A percentile compares a stretch with the other conserved stretches of the same genome.
These are phyloP conservation scores for Aphelenchoides fujianensis DNA, from an alignment of 1,140 invertebrate genomes.

Conservation along the genomic window DNA sequence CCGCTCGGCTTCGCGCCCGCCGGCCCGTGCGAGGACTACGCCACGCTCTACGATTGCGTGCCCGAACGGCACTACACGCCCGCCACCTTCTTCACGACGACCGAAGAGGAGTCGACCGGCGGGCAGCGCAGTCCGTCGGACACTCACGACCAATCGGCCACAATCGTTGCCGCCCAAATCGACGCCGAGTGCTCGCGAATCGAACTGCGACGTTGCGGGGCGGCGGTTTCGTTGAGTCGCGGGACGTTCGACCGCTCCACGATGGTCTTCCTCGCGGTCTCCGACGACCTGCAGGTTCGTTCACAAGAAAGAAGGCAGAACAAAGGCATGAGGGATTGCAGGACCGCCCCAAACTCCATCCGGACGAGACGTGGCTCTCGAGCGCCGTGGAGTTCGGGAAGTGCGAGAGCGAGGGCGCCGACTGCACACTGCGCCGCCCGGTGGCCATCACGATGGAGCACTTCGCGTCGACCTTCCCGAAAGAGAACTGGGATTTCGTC, in stretches of 20 bases:
- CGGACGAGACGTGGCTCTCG: conserved; percentile 44
- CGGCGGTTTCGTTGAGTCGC: conserved; percentile 43
- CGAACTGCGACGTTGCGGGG: conserved; percentile 49
- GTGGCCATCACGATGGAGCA: conserved; percentile 57
- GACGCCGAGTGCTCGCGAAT: conserved; percentile 44
- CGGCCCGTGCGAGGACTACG: conserved; percentile 45
- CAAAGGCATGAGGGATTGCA: conserved; percentile 1
- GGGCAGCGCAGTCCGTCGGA: conserved; percentile 9
- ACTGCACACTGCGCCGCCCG: conserved; percentile 42
- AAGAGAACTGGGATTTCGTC: conserved; percentile 57
- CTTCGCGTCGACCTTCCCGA: conserved; percentile 56
- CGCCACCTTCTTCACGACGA: background rate
- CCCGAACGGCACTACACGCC: conserved; percentile 9
- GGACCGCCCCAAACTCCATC: conserved; percentile 15
- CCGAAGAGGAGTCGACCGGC: conserved; percentile 21
- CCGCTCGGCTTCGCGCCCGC: conserved; percentile 1
- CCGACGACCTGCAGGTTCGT: conserved; percentile 45
- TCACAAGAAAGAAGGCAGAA: too few relatives aligned
- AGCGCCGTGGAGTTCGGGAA: conserved; percentile 36
- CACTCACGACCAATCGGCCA: conserved; percentile 34
- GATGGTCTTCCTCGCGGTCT: conserved; percentile 57
- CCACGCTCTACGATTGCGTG: conserved; percentile 56
- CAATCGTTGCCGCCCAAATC: conserved; percentile 55
- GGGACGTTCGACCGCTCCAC: conserved; percentile 37
- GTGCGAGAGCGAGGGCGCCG: conserved; percentile 35